Percentiles rank a stretch among this genome's conserved stretches.
phyloP scores from a whole-genome alignment of 2,888 invertebrate genomes.

The Oscheius sp. region DNA sequence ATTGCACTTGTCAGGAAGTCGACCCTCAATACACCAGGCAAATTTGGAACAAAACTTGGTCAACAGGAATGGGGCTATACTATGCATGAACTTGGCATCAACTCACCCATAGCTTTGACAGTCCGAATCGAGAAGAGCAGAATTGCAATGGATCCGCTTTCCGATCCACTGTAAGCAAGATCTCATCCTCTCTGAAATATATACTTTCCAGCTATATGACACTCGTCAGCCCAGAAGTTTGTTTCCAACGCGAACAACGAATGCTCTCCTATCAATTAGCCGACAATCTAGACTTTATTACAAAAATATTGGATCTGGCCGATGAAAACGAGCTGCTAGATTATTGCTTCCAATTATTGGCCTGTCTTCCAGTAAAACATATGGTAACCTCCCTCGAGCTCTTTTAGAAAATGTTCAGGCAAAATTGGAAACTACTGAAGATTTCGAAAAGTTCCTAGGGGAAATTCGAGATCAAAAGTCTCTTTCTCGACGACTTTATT shows the following conservation, averaged over 20 bases:
- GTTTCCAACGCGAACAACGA: neutral
- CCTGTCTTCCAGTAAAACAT: neutral
- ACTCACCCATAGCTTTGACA: neutral
- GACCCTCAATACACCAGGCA: neutral
- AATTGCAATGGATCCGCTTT: neutral
- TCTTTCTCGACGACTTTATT: neutral
- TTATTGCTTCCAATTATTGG: neutral
- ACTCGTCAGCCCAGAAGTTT: neutral
- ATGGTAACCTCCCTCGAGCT: no score
- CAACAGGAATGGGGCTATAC: slow-evolving; percentile 17
- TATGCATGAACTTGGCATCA: slow-evolving; percentile 9
- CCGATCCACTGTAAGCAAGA: slow-evolving; percentile 5
- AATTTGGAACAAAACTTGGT: neutral
- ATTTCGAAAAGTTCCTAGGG: neutral
- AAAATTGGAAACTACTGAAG: neutral
- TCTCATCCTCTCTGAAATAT: neutral
- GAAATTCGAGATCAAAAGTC: neutral
- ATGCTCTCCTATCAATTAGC: slow-evolving; percentile 10
- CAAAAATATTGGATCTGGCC: slow-evolving; percentile 1
- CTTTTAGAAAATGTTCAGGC: neutral
- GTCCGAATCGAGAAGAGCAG: slow-evolving; percentile 11
- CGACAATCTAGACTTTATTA: neutral
- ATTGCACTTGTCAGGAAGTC: neutral
- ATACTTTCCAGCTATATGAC: neutral
- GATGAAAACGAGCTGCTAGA: slow-evolving; percentile 10